Conservation (phyloP, 37 sponge, comb jelly and placozoan species). For the Chondrosia reniformis region DNA sequence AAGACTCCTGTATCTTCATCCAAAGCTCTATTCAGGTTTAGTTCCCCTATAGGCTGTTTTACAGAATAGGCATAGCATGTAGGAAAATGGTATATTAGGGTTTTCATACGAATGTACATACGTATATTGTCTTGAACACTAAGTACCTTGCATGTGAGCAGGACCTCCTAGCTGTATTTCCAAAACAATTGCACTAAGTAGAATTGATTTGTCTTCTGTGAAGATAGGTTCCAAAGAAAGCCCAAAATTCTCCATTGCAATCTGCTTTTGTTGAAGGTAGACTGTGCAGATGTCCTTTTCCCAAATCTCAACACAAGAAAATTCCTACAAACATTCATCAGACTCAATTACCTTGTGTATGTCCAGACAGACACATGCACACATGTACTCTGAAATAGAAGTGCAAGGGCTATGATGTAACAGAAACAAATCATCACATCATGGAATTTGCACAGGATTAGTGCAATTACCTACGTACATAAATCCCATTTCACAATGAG, state of each 20-base stretch:
- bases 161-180: slow-evolving; percentile 23
- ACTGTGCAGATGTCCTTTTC: slow-evolving; percentile 50
- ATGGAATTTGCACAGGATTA: no score
- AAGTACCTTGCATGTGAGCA: slow-evolving; percentile 19
- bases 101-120: background rate
- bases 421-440: no score
- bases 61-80: no score
- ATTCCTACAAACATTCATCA: slow-evolving; percentile 16
- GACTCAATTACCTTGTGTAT: no score
- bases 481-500: no score
- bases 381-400: no score
- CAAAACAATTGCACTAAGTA: slow-evolving; percentile 15
- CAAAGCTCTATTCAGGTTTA: no score
- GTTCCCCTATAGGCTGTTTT: no score
- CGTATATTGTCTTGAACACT: background rate
- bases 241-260: background rate
- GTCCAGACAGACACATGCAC: background rate
- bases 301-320: slow-evolving; percentile 29
- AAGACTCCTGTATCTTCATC: no score
- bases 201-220: background rate
- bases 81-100: no score
- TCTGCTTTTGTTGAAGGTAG: background rate
- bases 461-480: no score
- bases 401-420: no score
- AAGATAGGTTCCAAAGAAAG: slow-evolving; percentile 17